Evolutionary conservation across 2,888 invertebrate genomes (phyloP).

Genomic region (Aspidapion aeneum): DNA sequence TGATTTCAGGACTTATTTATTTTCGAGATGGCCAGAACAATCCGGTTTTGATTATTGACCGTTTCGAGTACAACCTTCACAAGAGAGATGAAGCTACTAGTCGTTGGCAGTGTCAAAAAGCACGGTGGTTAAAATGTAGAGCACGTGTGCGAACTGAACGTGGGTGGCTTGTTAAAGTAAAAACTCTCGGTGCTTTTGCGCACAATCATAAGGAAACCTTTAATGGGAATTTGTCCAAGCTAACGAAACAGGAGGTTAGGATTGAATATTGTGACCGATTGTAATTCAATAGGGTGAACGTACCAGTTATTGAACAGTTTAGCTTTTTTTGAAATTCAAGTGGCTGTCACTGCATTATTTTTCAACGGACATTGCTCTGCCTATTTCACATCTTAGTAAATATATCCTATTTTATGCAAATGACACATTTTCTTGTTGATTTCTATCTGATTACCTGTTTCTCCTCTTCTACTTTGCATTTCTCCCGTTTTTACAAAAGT

Average conservation of each 20-base stretch:
- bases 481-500: too few relatives aligned
- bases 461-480: too few relatives aligned
- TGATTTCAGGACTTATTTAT: slow-evolving; percentile 13
- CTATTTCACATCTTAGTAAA: too few relatives aligned
- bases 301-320: too few relatives aligned
- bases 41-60: slow-evolving; percentile 13
- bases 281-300: too few relatives aligned
- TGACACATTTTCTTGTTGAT: too few relatives aligned
- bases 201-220: background rate
- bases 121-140: background rate
- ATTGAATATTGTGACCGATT: background rate
- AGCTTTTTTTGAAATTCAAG: too few relatives aligned
- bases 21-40: slow-evolving; percentile 11
- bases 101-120: background rate
- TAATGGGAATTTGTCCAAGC: background rate
- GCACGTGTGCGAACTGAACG: background rate
- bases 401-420: too few relatives aligned
- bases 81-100: background rate
- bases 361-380: too few relatives aligned
- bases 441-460: too few relatives aligned
- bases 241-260: background rate
- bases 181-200: background rate
- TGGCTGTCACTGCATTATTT: too few relatives aligned
- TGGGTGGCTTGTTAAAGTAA: background rate
- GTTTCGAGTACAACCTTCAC: slow-evolving; percentile 8